Conservation (phyloP, 2,888 invertebrate genomes). For the Ochropleura leucogaster region DNA sequence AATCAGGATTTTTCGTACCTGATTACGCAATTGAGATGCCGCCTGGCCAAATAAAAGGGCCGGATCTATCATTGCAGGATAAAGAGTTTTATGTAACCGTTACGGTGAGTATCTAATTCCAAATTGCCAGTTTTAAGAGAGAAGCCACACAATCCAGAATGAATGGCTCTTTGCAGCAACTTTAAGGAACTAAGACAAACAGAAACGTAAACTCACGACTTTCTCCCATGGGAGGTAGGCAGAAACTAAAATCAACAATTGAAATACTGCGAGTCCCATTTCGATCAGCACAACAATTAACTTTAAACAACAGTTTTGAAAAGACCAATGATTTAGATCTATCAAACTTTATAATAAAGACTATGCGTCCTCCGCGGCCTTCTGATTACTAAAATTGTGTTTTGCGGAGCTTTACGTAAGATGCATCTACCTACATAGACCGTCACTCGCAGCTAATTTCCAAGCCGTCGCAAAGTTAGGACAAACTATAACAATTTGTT, state of each 20-base stretch:
- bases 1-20: constrained; percentile 92
- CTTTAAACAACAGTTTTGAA: not conserved
- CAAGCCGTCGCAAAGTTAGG: too few relatives aligned
- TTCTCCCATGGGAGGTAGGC: not conserved
- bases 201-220: not conserved
- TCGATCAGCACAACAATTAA: not conserved
- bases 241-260: not conserved
- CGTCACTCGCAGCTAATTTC: too few relatives aligned
- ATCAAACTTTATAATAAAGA: not conserved
- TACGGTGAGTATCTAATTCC: constrained; percentile 90
- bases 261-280: not conserved
- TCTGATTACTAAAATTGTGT: too few relatives aligned
- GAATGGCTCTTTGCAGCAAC: not conserved
- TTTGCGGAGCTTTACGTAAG: too few relatives aligned
- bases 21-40: constrained; percentile 95
- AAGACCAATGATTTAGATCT: not conserved
- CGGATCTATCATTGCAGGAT: constrained; percentile 94
- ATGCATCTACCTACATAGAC: too few relatives aligned
- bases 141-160: not conserved
- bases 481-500: too few relatives aligned
- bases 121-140: not conserved
- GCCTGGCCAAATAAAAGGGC: constrained; percentile 93
- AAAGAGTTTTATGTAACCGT: constrained; percentile 96
- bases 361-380: too few relatives aligned
- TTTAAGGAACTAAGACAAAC: not conserved